phyloP scores from a whole-genome alignment of 2,113 vertebrate species.

The Lynx canadensis region DNA sequence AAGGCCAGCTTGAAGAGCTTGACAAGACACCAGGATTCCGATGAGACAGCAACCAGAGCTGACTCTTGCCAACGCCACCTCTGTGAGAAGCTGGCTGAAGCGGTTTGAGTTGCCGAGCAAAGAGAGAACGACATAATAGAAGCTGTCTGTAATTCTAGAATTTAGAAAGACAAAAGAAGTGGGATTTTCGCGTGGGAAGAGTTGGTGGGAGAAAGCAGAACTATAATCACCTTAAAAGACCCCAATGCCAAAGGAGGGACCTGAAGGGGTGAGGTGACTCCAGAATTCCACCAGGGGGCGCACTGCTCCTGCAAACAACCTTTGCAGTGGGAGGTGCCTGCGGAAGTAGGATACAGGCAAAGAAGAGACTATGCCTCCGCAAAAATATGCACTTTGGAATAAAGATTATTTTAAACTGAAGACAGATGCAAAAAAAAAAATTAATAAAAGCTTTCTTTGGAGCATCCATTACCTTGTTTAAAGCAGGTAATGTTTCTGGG shows the following conservation, averaged over 20 bases:
- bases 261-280: neutral
- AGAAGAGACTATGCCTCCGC: neutral
- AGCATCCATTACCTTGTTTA: neutral
- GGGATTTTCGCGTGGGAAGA: neutral
- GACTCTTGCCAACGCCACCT: neutral
- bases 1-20: neutral
- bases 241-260: neutral
- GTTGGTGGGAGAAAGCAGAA: neutral
- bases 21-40: neutral
- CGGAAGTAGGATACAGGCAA: neutral
- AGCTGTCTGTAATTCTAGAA: neutral
- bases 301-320: neutral
- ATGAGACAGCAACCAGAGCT: neutral
- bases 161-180: neutral
- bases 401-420: neutral
- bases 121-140: neutral
- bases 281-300: neutral
- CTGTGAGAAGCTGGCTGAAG: neutral
- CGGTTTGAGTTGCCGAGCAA: neutral
- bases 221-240: neutral
- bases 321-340: accelerated
- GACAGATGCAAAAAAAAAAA: neutral
- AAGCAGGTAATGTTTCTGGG: neutral
- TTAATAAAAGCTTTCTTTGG: neutral
- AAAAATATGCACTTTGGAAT: neutral